A percentile compares a stretch with the other conserved stretches of the same genome.
These are phyloP conservation scores for Tychaedon coryphoeus DNA, from an alignment of 2,113 vertebrate genomes.

Conservation along the genomic window DNA sequence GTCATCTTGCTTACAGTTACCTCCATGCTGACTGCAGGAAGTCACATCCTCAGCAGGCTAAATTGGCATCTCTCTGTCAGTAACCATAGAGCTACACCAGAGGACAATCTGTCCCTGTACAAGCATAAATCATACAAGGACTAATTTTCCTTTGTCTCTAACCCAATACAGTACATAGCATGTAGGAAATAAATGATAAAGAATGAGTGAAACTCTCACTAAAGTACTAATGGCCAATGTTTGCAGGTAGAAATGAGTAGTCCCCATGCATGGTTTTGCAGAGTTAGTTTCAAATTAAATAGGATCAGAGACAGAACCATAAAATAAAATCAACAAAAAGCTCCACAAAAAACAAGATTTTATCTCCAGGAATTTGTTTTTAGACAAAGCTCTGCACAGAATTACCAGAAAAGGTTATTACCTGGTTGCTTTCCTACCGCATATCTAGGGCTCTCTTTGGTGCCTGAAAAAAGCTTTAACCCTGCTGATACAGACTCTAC, in stretches of 20 bases:
- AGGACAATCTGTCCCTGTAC: not conserved
- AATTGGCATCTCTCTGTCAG: not conserved
- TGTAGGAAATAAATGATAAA: not conserved
- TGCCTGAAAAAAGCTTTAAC: not conserved
- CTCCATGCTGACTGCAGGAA: slow-evolving; percentile 13
- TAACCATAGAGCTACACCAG: not conserved
- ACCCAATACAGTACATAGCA: not conserved
- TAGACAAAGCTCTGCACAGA: not conserved
- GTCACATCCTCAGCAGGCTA: slow-evolving; percentile 1
- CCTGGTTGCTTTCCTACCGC: not conserved
- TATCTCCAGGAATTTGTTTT: not conserved
- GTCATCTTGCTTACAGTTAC: not conserved
- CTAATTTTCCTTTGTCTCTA: not conserved
- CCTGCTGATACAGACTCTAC: not conserved
- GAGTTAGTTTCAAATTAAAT: not conserved
- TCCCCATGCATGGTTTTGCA: not conserved
- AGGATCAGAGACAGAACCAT: not conserved
- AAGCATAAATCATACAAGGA: not conserved
- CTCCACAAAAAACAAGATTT: not conserved
- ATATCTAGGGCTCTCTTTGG: not conserved
- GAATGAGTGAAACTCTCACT: not conserved
- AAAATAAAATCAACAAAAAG: not conserved
- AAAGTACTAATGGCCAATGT: not conserved
- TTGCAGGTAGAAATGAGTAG: not conserved
- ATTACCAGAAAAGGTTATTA: not conserved